Evolutionary conservation across 2,888 invertebrate genomes (phyloP).

Genomic region (Caenorhabditis sinica): DNA sequence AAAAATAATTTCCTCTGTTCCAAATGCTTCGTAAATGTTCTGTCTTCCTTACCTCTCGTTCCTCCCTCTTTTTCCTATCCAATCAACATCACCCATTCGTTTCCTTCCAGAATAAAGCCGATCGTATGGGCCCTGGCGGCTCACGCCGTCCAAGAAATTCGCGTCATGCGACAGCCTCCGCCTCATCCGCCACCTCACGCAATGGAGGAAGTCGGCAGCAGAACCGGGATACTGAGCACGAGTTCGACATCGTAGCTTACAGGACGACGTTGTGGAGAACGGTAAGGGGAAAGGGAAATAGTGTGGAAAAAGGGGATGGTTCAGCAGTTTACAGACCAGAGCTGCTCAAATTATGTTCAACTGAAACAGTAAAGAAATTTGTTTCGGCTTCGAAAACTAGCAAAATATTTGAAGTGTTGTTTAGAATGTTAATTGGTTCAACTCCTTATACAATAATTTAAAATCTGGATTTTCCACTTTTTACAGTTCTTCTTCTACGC

Average conservation of each 20-base stretch:
- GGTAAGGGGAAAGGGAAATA: conserved; percentile 8
- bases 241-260: conserved; percentile 57
- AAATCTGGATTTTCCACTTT: too few relatives aligned
- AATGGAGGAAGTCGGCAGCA: not conserved
- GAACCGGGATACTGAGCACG: conserved; percentile 31
- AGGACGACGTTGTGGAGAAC: conserved; percentile 60
- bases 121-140: conserved; percentile 71
- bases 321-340: too few relatives aligned
- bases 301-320: too few relatives aligned
- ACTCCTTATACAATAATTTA: too few relatives aligned
- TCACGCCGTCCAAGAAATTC: conserved; percentile 66
- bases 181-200: conserved; percentile 58
- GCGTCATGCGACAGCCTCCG: conserved; percentile 58
- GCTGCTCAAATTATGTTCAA: too few relatives aligned
- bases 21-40: too few relatives aligned
- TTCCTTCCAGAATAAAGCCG: conserved; percentile 60
- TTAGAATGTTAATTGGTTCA: too few relatives aligned
- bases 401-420: too few relatives aligned
- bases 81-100: not conserved
- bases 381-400: too few relatives aligned
- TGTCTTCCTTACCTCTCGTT: not conserved
- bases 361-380: too few relatives aligned
- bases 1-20: too few relatives aligned
- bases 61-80: not conserved
- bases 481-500: conserved; percentile 71